Evolutionary conservation across 2,113 vertebrate genomes (phyloP).

Genomic region (Irena cyanogastra): DNA sequence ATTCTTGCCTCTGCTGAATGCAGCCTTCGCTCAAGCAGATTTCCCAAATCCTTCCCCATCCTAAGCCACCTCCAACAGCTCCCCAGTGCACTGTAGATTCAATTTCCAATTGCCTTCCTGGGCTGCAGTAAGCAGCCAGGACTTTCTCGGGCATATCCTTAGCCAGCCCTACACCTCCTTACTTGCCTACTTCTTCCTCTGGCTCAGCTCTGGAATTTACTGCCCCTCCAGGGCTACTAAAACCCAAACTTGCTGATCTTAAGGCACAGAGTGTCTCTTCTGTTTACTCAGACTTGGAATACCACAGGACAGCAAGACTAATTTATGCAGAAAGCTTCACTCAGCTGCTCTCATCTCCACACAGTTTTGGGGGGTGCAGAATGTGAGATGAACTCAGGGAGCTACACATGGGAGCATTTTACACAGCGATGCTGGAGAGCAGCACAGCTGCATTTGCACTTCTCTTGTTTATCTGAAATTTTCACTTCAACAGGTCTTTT

Average conservation of each 20-base stretch:
- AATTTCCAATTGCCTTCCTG: background rate
- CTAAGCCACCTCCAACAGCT: background rate
- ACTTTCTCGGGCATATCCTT: background rate
- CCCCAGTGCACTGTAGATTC: background rate
- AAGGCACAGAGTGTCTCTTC: background rate
- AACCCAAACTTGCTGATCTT: slow-evolving; percentile 25
- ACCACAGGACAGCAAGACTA: background rate
- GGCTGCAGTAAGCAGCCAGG: background rate
- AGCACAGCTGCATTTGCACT: background rate
- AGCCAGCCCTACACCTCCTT: background rate
- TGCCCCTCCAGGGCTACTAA: slow-evolving; percentile 26
- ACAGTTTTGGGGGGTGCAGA: background rate
- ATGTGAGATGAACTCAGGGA: background rate
- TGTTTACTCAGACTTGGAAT: slow-evolving; percentile 35
- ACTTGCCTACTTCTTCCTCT: background rate
- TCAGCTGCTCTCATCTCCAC: background rate
- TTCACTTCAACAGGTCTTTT: background rate
- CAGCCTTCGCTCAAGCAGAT: background rate
- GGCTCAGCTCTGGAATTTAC: slow-evolving; percentile 7
- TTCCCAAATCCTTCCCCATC: background rate
- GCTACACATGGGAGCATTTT: background rate
- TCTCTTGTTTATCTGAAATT: background rate
- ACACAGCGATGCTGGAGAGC: background rate
- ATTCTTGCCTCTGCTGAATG: background rate
- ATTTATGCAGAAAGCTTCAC: background rate